Evolutionary conservation across 2,888 invertebrate genomes (phyloP), one percentile per base, ranked within the genome.

Genomic region (Nomada ferruginata): DNA sequence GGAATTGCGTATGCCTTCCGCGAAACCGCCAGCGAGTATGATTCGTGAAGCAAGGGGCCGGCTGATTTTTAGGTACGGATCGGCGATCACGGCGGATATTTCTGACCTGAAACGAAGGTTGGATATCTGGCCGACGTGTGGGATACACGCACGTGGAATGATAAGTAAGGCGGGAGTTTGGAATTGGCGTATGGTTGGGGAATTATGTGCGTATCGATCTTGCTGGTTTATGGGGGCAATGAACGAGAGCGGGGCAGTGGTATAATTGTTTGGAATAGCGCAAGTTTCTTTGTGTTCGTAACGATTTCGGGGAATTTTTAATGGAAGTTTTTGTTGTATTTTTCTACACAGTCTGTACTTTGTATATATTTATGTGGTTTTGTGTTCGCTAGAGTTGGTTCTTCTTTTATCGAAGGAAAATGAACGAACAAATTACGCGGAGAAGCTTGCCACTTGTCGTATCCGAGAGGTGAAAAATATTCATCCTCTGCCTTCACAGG

Each of bases 1-100:
- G 83, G 82, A 88, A 89, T 90, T 90, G 88, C 87, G 90, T 87
- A 87, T 89, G 90, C 87, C 79, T 74, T 80, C 69, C 83, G 84
- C 85, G 86, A 85, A 85, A 79, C 85, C 68, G 82, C 85, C 81
- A 79, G 83, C 82, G 82, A 85, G 68, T 69, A 57, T 47, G 69
- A 69, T 69, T 69, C 26, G 55, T 23, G 57, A 44, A 57, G 5
- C 29, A 36, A 15, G 61, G 20, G 11, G 74, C 79, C 53, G 52
- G 44, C 66, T 82, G 77, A 76, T 82, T 84, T 82, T 73, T 65
- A 70, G 66, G 60, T 66, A 80, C 73, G 85, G 61, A 69, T 60
- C 55, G 42, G 44, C 79, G 50, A 61, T 57, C 26, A 57, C 57
- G 61, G 68, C 64, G 26, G 9, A 18, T 13, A 11, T 47, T 47